Conservation (phyloP, 2,797 vertebrate species). For the Micropoecilia bifurca region DNA sequence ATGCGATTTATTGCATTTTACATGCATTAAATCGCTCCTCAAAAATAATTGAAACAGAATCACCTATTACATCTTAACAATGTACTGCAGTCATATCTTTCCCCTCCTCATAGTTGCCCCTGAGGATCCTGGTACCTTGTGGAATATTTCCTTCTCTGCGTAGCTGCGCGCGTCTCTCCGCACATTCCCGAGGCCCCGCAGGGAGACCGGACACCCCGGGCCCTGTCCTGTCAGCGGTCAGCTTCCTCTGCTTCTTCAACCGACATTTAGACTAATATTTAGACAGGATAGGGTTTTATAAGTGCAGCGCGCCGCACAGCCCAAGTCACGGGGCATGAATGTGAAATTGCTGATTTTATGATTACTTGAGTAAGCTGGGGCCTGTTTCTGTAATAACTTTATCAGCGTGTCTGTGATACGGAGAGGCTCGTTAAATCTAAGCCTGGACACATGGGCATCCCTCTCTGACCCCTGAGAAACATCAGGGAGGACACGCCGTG, state of each 20-base stretch:
- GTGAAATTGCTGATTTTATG: conserved; percentile 64
- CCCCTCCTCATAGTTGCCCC: not conserved
- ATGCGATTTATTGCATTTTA: too few species aligned
- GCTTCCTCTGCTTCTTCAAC: conserved; percentile 78
- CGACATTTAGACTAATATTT: conserved; percentile 81
- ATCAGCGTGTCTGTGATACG: conserved; percentile 17
- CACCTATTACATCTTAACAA: not conserved
- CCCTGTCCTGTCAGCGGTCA: conserved; percentile 79
- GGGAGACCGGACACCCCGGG: conserved; percentile 62
- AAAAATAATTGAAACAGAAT: not conserved
- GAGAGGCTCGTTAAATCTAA: conserved; percentile 23
- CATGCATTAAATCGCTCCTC: not conserved
- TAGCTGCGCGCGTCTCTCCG: conserved; percentile 22
- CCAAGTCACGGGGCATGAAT: conserved; percentile 55
- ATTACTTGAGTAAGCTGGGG: conserved; percentile 46
- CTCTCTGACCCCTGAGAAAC: not conserved
- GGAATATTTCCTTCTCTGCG: conserved; percentile 24
- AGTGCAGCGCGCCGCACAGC: conserved; percentile 56
- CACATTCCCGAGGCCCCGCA: conserved; percentile 44
- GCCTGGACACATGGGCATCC: conserved; percentile 8
- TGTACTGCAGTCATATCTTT: not conserved
- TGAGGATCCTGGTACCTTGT: not conserved
- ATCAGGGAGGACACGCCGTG: conserved; percentile 7
- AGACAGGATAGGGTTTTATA: conserved; percentile 76
- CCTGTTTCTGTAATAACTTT: conserved; percentile 62